These are phyloP conservation scores for Holocentrus rufus DNA, from an alignment of 2,797 vertebrate species.

Conservation along the genomic window DNA sequence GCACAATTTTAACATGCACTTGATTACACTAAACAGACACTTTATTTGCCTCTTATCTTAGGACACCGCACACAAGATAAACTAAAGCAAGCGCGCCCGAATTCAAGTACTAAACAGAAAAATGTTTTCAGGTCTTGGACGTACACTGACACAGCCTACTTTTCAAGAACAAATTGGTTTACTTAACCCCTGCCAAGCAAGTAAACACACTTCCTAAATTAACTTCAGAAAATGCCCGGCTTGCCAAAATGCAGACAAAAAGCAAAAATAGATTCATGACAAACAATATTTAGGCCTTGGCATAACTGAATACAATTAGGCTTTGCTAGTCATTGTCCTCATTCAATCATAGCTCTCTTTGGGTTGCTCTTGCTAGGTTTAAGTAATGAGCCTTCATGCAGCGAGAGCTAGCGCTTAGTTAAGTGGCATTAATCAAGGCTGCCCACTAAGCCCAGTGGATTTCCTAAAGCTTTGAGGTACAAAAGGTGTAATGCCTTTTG, in stretches of 20 bases:
- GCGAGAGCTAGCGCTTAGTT: slow-evolving; percentile 19
- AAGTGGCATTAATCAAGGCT: slow-evolving; percentile 66
- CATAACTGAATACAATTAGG: slow-evolving; percentile 32
- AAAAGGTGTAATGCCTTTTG: slow-evolving; percentile 39
- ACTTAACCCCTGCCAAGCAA: neutral
- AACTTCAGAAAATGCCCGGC: neutral
- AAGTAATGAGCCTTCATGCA: slow-evolving; percentile 52
- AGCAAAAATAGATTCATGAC: slow-evolving; percentile 22
- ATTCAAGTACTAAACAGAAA: slow-evolving; percentile 15
- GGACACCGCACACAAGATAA: neutral
- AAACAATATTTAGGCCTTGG: slow-evolving; percentile 27
- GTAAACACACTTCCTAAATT: slow-evolving; percentile 16
- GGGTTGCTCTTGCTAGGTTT: slow-evolving; percentile 18
- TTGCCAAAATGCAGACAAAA: slow-evolving; percentile 22
- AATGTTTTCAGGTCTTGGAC: slow-evolving; percentile 3
- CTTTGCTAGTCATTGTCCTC: slow-evolving; percentile 14
- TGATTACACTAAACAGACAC: slow-evolving; percentile 11
- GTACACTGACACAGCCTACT: neutral
- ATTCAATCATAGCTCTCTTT: slow-evolving; percentile 39
- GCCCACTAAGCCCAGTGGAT: slow-evolving; percentile 47
- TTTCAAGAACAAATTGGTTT: slow-evolving; percentile 17
- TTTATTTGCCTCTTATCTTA: slow-evolving; percentile 5
- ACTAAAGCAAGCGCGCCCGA: neutral
- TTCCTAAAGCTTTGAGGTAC: slow-evolving; percentile 32
- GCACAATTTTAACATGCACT: neutral